phyloP scores from a whole-genome alignment of 2,113 vertebrate genomes.

The Oncorhynchus mykiss region DNA sequence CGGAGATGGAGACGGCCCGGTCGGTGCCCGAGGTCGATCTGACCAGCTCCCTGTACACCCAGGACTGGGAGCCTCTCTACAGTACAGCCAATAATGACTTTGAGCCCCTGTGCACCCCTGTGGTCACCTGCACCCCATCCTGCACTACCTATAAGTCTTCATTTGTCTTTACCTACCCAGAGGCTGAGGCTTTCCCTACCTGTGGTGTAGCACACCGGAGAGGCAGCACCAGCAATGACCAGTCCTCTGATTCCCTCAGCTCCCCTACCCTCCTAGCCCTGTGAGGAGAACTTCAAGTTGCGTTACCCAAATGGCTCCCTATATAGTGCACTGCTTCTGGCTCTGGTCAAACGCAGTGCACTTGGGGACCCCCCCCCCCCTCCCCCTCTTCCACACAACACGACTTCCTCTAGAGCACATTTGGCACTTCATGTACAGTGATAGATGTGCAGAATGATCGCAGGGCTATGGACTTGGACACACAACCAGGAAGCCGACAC shows the following conservation, averaged over 20 bases:
- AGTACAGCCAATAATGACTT: slow-evolving; percentile 76
- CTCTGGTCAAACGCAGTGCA: no score
- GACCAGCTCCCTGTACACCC: slow-evolving; percentile 82
- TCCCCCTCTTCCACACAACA: slow-evolving; percentile 25
- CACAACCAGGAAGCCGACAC: slow-evolving; percentile 52
- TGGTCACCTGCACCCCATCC: slow-evolving; percentile 92
- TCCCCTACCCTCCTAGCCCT: slow-evolving; percentile 93
- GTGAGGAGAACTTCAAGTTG: slow-evolving; percentile 57
- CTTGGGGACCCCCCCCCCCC: no score
- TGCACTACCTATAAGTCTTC: slow-evolving; percentile 90
- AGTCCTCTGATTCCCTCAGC: slow-evolving; percentile 93
- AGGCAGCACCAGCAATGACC: slow-evolving; percentile 92
- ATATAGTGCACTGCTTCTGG: no score
- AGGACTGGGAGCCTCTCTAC: slow-evolving; percentile 95
- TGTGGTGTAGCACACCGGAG: slow-evolving; percentile 85
- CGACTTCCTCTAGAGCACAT: slow-evolving; percentile 52
- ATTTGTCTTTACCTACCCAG: slow-evolving; percentile 91
- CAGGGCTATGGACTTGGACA: slow-evolving; percentile 55
- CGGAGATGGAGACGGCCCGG: slow-evolving; percentile 80
- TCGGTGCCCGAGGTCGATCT: slow-evolving; percentile 94
- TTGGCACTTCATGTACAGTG: slow-evolving; percentile 18
- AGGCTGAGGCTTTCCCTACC: slow-evolving; percentile 84
- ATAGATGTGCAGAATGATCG: slow-evolving; percentile 48
- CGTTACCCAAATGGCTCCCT: no score
- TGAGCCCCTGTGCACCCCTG: slow-evolving; percentile 93